Evolutionary conservation across 2,113 vertebrate genomes (phyloP), one percentile per base, ranked within the genome.

Genomic region (Lagenorhynchus albirostris): DNA sequence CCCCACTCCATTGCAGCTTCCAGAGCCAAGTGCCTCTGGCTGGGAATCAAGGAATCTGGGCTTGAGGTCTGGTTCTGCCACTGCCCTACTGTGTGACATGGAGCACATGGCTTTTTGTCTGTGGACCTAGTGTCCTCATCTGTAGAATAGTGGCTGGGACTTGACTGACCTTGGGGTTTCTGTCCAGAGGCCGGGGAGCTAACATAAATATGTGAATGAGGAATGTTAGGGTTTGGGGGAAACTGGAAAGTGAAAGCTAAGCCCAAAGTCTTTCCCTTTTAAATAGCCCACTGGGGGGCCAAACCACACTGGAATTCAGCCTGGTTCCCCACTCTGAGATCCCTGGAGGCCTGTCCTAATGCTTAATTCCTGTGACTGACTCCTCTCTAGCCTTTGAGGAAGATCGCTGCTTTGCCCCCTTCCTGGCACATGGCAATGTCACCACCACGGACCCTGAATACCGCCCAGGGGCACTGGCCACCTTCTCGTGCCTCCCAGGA

Each of bases 361-460:
- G 38, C 65, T 65, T 95, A 62, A 38, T 88, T 89, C 41, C 89
- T 86, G 50, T 80, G 96, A 76, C 73, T 85, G 81, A 79, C 62
- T 83, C 83, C 44, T 93, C 71, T 84, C 50, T 50, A 99, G 99
- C 99, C 20, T 99, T 99, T 55, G 99, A 99, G 44, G 99, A 99
- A 3, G 99, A 99, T 47, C 99, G 99, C 91, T 99, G 99, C 98
- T 99, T 99, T 21, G 99, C 99, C 95, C 99, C 99, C 0, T 99
- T 99, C 98, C 98, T 99, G 98, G 99, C 99, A 29, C 99, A 99
- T 41, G 99, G 99, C 60, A 99, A 99, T 23, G 99, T 99, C 98
- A 99, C 99, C 97, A 99, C 99, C 84, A 99, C 99, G 18, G 99
- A 99, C 98, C 99, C 99, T 25, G 98, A 98, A 31, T 99, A 99